A percentile compares a stretch with the other conserved stretches of the same genome.
Conservation (phyloP, 2,888 invertebrate genomes). For the Cinara cedri region DNA sequence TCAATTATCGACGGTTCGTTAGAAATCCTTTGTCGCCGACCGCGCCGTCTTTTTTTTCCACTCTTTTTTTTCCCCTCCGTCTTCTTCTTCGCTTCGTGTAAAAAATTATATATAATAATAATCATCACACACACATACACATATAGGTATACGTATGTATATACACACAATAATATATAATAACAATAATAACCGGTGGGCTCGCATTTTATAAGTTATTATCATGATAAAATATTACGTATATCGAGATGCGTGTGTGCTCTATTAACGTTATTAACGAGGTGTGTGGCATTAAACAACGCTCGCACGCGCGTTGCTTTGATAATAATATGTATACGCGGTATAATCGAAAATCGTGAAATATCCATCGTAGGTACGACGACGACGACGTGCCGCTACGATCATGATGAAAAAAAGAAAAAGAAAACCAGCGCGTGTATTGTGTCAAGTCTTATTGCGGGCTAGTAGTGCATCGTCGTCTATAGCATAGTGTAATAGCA, state of each 20-base stretch:
- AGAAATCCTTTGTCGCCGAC: constrained; percentile 56
- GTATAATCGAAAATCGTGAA: background rate
- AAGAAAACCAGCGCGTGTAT: too few species aligned
- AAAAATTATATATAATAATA: constrained; percentile 38
- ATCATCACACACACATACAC: too few species aligned
- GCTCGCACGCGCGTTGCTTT: constrained; percentile 2
- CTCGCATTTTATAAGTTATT: background rate
- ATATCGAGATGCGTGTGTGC: constrained; percentile 8
- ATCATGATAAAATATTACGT: background rate
- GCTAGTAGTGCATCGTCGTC: too few species aligned
- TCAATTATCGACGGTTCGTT: constrained; percentile 57
- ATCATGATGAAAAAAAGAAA: too few species aligned
- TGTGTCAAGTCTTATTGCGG: too few species aligned
- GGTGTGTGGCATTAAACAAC: constrained; percentile 34
- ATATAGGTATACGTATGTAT: too few species aligned
- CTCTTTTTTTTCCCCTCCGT: background rate
- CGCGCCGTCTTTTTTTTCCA: constrained; percentile 32
- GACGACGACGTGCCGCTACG: too few species aligned
- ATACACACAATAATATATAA: constrained; percentile 37
- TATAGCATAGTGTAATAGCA: too few species aligned
- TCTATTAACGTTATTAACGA: constrained; percentile 41
- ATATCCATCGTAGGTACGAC: too few species aligned
- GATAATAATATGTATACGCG: background rate
- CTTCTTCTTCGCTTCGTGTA: constrained; percentile 13
- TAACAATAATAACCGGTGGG: constrained; percentile 14